Percentiles rank a stretch among this genome's conserved stretches.
Evolutionary conservation across 1,140 invertebrate species (phyloP).

Genomic region (Whitmania pigra): DNA sequence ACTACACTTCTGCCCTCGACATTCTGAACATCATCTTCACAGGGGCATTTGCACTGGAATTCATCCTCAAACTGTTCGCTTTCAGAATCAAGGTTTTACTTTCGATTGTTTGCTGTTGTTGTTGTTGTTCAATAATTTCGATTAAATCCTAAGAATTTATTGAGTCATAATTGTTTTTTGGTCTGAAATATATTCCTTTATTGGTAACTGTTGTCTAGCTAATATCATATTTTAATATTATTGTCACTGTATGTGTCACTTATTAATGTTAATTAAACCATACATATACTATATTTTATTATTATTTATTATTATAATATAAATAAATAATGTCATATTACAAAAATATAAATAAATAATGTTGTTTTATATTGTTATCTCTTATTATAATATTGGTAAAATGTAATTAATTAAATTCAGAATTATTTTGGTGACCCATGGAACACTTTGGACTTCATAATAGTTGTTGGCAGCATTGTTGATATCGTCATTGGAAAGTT

Average conservation of each 20-base stretch:
- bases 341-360: not conserved
- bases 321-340: not conserved
- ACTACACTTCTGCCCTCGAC: conserved; percentile 76
- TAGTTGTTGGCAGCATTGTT: conserved; percentile 96
- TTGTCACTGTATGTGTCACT: not conserved
- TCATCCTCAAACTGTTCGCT: conserved; percentile 94
- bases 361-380: not conserved
- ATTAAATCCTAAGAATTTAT: no score
- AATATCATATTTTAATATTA: no score
- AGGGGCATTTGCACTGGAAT: conserved; percentile 90
- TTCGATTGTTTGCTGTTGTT: not conserved
- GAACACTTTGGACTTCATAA: conserved; percentile 99
- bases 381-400: not conserved
- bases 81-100: conserved; percentile 83
- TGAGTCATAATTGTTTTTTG: not conserved
- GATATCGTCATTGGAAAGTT: conserved; percentile 92
- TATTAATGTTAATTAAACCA: not conserved
- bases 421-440: conserved; percentile 99
- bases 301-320: no score
- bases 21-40: conserved; percentile 96
- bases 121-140: no score
- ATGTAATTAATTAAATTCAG: conserved; percentile 47
- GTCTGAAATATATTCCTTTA: no score
- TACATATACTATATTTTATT: no score
- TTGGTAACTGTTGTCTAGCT: not conserved